These are phyloP conservation scores for Nibea albiflora DNA, from an alignment of 2,113 vertebrate genomes.

Conservation along the genomic window DNA sequence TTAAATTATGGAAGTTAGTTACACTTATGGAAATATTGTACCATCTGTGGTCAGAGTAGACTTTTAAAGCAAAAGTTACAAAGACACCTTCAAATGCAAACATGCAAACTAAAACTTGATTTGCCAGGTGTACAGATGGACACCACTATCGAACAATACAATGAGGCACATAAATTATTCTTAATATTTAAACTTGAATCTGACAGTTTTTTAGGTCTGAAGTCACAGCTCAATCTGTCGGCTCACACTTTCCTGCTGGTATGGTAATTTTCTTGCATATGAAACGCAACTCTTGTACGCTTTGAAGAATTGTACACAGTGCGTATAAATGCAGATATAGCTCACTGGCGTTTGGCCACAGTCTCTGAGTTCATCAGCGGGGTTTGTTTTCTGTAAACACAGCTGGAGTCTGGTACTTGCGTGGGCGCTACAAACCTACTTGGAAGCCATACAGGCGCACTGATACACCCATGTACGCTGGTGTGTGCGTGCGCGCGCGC, in stretches of 20 bases:
- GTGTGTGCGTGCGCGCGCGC: constrained; percentile 20
- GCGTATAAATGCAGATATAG: constrained; percentile 30
- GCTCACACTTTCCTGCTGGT: background rate
- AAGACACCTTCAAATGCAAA: too few species aligned
- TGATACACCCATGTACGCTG: constrained; percentile 29
- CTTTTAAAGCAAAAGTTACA: too few species aligned
- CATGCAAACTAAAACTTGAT: background rate
- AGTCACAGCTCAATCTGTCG: background rate
- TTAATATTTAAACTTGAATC: background rate
- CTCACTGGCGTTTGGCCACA: constrained; percentile 47
- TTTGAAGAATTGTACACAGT: background rate
- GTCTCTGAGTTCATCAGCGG: constrained; percentile 56
- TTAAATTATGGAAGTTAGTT: too few species aligned
- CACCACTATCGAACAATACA: background rate
- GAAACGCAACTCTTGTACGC: background rate
- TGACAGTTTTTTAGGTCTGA: background rate
- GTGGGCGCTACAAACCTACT: constrained; percentile 61
- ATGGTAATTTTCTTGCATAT: background rate
- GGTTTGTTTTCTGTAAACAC: constrained; percentile 75
- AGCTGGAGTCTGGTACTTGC: constrained; percentile 59
- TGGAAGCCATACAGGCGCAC: constrained; percentile 48
- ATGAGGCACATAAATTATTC: background rate
- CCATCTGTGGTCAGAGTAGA: too few species aligned
- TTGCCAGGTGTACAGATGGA: background rate
- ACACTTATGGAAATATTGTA: too few species aligned